Evolutionary conservation across 2,113 vertebrate genomes (phyloP).

Genomic region (Trematocara variabile): DNA sequence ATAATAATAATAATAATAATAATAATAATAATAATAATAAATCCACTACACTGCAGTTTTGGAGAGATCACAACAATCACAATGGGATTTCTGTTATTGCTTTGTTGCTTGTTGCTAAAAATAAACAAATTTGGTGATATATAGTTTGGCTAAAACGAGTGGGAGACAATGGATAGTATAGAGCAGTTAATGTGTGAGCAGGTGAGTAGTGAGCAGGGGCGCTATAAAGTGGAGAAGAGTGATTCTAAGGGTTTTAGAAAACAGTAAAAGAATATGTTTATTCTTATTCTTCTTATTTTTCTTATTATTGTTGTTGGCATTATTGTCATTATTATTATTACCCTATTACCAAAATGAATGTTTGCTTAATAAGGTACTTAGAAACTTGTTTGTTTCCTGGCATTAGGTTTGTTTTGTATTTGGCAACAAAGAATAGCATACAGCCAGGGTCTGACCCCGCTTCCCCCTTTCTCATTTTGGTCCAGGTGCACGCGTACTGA

Average conservation of each 20-base stretch:
- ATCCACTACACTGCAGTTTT: not conserved
- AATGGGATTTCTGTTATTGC: not conserved
- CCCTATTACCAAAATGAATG: not conserved
- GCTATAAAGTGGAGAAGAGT: not conserved
- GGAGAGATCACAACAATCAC: not conserved
- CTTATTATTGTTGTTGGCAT: not conserved
- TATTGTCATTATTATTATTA: not conserved
- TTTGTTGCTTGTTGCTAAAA: not conserved
- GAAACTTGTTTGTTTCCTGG: not conserved
- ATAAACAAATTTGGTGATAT: not conserved
- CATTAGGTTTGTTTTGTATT: not conserved
- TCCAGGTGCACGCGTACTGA: not conserved
- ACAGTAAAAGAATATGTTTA: not conserved
- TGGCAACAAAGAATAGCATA: not conserved
- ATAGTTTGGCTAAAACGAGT: not conserved
- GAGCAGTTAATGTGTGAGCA: not conserved
- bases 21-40: not conserved
- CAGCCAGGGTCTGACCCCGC: not conserved
- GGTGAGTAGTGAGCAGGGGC: not conserved
- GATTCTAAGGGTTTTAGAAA: not conserved
- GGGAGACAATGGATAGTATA: not conserved
- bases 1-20: too few relatives aligned
- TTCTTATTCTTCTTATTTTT: fast-evolving
- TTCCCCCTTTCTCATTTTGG: not conserved
- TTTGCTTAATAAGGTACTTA: not conserved